Base-by-base conservation (phyloP, 1,140 invertebrate genomes). In the Drosophila gunungcola region DNA sequence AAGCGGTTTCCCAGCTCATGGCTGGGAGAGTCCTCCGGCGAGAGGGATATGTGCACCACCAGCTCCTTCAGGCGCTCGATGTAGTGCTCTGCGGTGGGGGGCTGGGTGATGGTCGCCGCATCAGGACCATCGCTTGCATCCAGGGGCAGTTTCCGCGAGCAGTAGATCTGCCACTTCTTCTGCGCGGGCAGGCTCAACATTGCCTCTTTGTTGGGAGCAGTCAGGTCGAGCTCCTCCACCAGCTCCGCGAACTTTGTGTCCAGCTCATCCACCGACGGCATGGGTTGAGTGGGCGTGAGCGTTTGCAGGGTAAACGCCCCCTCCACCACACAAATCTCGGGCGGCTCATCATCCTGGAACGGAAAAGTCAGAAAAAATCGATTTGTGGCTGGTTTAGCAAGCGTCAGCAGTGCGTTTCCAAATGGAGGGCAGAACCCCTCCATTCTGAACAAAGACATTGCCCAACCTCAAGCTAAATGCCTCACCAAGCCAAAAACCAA, bases 151-250 rank as follows among this genome's bases (percentile, higher is more conserved):
- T 98, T 97, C 56, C 97, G 94, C 77, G 97, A 98, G 93, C 97
- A 98, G 93, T 98, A 99, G 81, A 99, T 98, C 93, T 98, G 98
- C 98, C 98, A 99, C 93, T 99, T 99, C 93, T 99, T 99, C 81
- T 98, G 97, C 0, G 97, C 95, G 3, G 97, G 97, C 60, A 99
- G 93, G 85, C 95, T 97, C 91, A 98, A 95, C 95, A 99, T 98
- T 4, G 97, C 96, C 70, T 97, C 96, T 91, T 97, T 96, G 93
- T 99, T 98, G 7, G 97, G 95, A 43, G 97, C 97, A 62, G 98
- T 98, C 72, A 99, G 93, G 93, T 98, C 98, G 57, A 99, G 93
- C 93, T 99, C 98, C 89, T 98, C 98, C 91, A 99, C 97, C 53
- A 98, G 94, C 92, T 98, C 98, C 3, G 97, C 96, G 93, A 99